Percentiles rank a stretch among this genome's conserved stretches.
Conservation (phyloP, 2,888 invertebrate species). For the Strigamia transsilvanica region DNA sequence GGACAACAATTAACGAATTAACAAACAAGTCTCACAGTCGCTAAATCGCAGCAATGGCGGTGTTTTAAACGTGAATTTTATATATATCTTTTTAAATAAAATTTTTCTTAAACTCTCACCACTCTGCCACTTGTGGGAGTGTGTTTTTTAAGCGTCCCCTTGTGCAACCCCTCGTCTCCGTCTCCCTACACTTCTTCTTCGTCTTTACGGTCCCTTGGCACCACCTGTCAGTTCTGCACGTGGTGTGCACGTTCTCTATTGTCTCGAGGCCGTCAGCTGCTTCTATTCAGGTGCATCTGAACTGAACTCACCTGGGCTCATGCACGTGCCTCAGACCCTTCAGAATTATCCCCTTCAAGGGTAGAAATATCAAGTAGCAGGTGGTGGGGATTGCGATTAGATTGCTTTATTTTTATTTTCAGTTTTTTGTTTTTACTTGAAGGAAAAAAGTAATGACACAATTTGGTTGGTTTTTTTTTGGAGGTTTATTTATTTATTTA, state of each 20-base stretch:
- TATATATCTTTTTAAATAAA: too few relatives aligned
- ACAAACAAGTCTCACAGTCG: too few relatives aligned
- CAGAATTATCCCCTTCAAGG: conserved; percentile 20
- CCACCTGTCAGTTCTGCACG: conserved; percentile 51
- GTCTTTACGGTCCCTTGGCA: conserved; percentile 8
- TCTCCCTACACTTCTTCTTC: background rate
- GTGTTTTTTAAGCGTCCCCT: background rate
- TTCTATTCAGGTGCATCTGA: conserved; percentile 17
- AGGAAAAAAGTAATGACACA: too few relatives aligned
- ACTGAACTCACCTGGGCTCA: conserved; percentile 10
- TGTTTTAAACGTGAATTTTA: too few relatives aligned
- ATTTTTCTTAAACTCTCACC: too few relatives aligned
- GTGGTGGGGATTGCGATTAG: background rate
- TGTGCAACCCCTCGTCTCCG: too few relatives aligned
- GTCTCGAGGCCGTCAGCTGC: conserved; percentile 51
- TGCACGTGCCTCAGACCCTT: conserved; percentile 20
- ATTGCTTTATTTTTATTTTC: background rate
- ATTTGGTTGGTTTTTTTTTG: too few relatives aligned
- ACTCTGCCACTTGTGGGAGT: background rate
- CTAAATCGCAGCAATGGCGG: too few relatives aligned
- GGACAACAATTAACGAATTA: too few relatives aligned
- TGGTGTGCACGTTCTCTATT: conserved; percentile 52
- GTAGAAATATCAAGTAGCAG: conserved; percentile 9
- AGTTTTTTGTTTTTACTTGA: background rate
- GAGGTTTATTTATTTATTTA: too few relatives aligned